Conservation (phyloP, 2,113 vertebrate species). For the Zonotrichia leucophrys region DNA sequence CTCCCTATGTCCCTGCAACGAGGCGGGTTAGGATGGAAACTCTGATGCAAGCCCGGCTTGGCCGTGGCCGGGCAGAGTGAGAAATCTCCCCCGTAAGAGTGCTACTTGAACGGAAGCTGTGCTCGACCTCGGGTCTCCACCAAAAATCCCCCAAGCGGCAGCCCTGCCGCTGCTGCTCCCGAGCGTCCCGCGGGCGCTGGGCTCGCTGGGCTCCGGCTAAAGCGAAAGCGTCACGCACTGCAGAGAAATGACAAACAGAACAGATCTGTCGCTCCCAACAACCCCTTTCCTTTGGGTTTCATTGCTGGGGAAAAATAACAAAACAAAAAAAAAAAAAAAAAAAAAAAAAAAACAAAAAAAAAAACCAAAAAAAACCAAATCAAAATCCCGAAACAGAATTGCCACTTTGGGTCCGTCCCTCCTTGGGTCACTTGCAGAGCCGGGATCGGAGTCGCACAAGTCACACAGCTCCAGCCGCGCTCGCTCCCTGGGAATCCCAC, state of each 20-base stretch:
- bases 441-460: not conserved
- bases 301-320: not conserved
- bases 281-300: not conserved
- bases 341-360: not conserved
- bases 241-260: conserved; percentile 14
- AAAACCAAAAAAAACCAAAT: not conserved
- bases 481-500: not conserved
- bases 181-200: not conserved
- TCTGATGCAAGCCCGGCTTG: not conserved
- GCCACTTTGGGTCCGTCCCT: not conserved
- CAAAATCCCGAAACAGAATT: not conserved
- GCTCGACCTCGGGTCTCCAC: conserved; percentile 4
- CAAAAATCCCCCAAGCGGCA: not conserved
- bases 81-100: not conserved
- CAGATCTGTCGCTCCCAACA: not conserved
- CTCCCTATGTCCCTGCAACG: not conserved
- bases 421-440: not conserved
- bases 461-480: not conserved
- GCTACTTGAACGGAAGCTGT: conserved; percentile 28
- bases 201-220: not conserved
- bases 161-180: not conserved
- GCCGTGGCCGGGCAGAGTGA: not conserved
- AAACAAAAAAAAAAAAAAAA: not conserved
- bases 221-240: conserved; percentile 16
- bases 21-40: not conserved